Conservation (phyloP, 2,797 vertebrate genomes). For the Kryptolebias ocellatus region DNA sequence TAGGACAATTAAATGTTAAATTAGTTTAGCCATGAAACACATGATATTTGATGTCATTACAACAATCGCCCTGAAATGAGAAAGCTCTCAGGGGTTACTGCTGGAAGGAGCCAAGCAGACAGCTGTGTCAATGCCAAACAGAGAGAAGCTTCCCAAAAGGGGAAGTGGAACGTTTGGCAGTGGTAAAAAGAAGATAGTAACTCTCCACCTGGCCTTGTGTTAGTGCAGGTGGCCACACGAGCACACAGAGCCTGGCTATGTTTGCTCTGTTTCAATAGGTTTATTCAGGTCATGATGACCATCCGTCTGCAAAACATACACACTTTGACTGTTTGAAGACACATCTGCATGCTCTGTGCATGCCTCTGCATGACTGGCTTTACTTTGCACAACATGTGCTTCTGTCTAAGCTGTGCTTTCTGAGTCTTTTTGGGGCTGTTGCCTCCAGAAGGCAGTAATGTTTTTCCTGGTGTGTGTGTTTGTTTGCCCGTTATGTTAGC, state of each 20-base stretch:
- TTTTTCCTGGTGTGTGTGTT: background rate
- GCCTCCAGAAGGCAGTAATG: background rate
- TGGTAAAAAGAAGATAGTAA: constrained; percentile 17
- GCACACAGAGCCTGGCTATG: constrained; percentile 26
- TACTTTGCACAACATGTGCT: background rate
- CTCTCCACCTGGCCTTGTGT: constrained; percentile 60
- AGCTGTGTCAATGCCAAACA: background rate
- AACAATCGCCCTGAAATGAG: too few species aligned
- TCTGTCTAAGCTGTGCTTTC: background rate
- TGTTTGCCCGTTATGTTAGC: too few species aligned
- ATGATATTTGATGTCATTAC: too few species aligned
- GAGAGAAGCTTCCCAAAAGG: constrained; percentile 4
- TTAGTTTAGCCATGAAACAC: too few species aligned
- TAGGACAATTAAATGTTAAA: too few species aligned
- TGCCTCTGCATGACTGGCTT: background rate
- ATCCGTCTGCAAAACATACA: background rate
- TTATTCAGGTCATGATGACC: constrained; percentile 39
- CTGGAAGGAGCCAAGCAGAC: background rate
- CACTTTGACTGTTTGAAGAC: constrained; percentile 13
- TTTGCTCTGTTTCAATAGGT: constrained; percentile 50
- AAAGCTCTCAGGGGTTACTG: background rate
- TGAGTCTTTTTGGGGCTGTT: constrained; percentile 1
- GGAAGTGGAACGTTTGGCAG: constrained; percentile 45
- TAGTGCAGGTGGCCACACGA: constrained; percentile 52
- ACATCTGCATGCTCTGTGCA: background rate